These are phyloP conservation scores for Periophthalmodon schlosseri DNA, from an alignment of 2,113 vertebrate species.

Conservation along the genomic window DNA sequence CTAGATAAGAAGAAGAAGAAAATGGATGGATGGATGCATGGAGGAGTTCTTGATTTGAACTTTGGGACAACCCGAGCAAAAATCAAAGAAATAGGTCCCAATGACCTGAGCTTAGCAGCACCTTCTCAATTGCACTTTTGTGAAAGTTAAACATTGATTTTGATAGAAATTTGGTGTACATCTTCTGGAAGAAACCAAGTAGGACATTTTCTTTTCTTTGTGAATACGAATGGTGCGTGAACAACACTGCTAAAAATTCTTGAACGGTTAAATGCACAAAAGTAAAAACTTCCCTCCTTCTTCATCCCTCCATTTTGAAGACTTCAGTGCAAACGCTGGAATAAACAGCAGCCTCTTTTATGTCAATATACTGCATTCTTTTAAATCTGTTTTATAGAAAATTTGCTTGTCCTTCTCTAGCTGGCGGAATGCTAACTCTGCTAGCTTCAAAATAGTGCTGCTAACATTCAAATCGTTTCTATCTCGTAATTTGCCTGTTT, in stretches of 20 bases:
- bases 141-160: conserved; percentile 40
- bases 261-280: conserved; percentile 49
- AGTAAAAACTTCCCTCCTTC: conserved; percentile 26
- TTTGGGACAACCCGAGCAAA: conserved; percentile 39
- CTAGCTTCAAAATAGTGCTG: conserved; percentile 34
- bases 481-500: conserved; percentile 30
- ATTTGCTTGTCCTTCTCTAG: conserved; percentile 27
- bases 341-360: conserved; percentile 19
- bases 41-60: too few species aligned
- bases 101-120: conserved; percentile 24
- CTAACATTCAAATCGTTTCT: conserved; percentile 15
- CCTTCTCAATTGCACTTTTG: conserved; percentile 37
- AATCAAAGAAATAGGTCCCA: conserved; percentile 52
- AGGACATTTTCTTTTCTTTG: conserved; percentile 39
- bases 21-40: too few species aligned
- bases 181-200: conserved; percentile 18
- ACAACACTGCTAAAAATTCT: conserved; percentile 46
- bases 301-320: conserved; percentile 24
- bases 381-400: background rate
- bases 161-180: conserved; percentile 6
- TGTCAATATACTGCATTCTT: background rate
- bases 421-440: conserved; percentile 40
- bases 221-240: conserved; percentile 18
- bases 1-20: too few species aligned
- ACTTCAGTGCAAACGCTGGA: conserved; percentile 26